These are phyloP conservation scores for Malurus leucopterus DNA, from an alignment of 2,797 vertebrate species.

Conservation along the genomic window DNA sequence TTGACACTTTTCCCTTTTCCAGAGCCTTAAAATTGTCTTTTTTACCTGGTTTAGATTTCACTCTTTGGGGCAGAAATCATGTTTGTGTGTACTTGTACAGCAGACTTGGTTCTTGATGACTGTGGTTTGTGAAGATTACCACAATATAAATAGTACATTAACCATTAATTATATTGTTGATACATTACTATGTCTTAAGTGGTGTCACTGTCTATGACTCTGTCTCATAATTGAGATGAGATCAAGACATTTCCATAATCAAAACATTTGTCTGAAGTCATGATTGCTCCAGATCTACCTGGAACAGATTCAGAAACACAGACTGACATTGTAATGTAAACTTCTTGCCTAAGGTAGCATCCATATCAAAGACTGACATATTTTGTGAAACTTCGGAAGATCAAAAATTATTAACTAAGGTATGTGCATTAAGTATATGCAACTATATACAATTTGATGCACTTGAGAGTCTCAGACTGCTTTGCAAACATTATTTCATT, in stretches of 20 bases:
- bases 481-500: background rate
- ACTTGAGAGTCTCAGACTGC: background rate
- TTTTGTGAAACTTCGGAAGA: background rate
- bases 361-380: background rate
- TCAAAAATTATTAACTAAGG: background rate
- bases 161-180: constrained; percentile 25
- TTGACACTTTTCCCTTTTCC: background rate
- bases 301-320: background rate
- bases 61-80: background rate
- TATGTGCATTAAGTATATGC: background rate
- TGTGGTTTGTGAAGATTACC: constrained; percentile 11
- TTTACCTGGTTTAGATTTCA: background rate
- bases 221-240: background rate
- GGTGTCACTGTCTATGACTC: background rate
- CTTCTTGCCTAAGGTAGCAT: background rate
- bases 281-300: background rate
- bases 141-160: constrained; percentile 22
- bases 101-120: background rate
- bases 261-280: background rate
- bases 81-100: background rate
- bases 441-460: background rate
- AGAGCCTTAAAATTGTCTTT: background rate
- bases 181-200: background rate
- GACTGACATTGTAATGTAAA: background rate
- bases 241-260: background rate